These are phyloP conservation scores for Chelmon rostratus DNA, from an alignment of 2,797 vertebrate genomes.

Conservation along the genomic window DNA sequence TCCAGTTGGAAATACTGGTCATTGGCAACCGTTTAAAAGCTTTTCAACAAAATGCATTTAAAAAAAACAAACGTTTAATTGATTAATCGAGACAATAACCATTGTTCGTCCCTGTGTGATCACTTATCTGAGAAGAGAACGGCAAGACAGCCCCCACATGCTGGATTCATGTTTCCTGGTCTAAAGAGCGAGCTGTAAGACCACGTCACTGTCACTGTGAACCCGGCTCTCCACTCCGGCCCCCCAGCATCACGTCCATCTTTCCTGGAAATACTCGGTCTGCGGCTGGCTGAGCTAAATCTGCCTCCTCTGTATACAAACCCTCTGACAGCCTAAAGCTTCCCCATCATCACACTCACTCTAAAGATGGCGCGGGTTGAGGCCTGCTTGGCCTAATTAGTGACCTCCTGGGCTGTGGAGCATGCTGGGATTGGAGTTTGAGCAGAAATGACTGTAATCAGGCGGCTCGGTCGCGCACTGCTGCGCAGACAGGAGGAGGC, in stretches of 20 bases:
- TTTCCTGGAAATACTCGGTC: constrained; percentile 11
- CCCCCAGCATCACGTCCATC: constrained; percentile 3
- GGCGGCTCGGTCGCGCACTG: constrained; percentile 5
- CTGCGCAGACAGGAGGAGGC: constrained; percentile 25
- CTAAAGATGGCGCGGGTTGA: constrained; percentile 39
- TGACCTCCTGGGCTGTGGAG: constrained; percentile 44
- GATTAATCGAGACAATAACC: too few relatives aligned
- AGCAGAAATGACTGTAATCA: constrained; percentile 67
- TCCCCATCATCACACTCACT: constrained; percentile 32
- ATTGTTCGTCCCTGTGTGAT: neutral
- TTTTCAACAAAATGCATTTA: too few relatives aligned
- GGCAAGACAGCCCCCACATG: too few relatives aligned
- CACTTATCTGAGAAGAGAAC: neutral
- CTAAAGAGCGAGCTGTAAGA: neutral
- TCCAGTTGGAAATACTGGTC: neutral
- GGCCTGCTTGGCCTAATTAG: constrained; percentile 62
- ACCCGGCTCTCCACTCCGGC: neutral
- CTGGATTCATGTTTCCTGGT: neutral
- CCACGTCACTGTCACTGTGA: neutral
- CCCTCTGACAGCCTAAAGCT: constrained; percentile 18
- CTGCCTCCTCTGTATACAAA: constrained; percentile 29
- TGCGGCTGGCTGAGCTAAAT: constrained; percentile 39
- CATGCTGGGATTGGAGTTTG: constrained; percentile 56
- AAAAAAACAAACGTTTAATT: too few relatives aligned
- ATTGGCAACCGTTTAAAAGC: too few relatives aligned